phyloP scores from a whole-genome alignment of 2,113 vertebrate genomes.

The Phoxinus phoxinus region DNA sequence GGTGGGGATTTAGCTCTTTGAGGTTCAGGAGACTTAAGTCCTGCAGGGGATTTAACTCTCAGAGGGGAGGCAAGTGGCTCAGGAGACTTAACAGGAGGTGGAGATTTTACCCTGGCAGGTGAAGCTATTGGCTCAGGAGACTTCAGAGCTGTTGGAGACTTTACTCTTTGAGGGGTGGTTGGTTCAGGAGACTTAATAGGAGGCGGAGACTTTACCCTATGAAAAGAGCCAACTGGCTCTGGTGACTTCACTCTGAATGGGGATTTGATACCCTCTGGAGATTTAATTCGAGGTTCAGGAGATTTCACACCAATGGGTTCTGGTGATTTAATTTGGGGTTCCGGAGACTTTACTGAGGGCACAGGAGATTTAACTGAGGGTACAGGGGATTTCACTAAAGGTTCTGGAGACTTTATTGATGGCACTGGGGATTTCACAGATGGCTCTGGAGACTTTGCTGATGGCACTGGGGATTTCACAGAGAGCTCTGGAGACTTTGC shows the following conservation, averaged over 20 bases:
- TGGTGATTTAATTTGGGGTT: constrained; percentile 77
- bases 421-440: constrained; percentile 81
- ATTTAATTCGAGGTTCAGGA: constrained; percentile 63
- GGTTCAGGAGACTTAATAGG: constrained; percentile 56
- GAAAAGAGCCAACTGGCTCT: constrained; percentile 76
- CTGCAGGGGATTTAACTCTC: constrained; percentile 72
- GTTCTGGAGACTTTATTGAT: constrained; percentile 52
- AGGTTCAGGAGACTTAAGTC: constrained; percentile 81
- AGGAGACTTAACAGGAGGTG: constrained; percentile 73
- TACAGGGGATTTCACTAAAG: constrained; percentile 26
- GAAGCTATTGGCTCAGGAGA: constrained; percentile 85
- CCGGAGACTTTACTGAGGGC: constrained; percentile 80
- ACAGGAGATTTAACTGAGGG: constrained; percentile 70
- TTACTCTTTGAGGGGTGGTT: constrained; percentile 76
- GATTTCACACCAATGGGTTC: constrained; percentile 69
- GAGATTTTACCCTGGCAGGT: constrained; percentile 85
- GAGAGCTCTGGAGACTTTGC: constrained; percentile 60
- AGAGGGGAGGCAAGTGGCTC: constrained; percentile 70
- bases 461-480: constrained; percentile 60
- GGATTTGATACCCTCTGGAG: constrained; percentile 56
- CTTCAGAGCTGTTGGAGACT: constrained; percentile 79
- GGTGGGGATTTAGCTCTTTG: constrained; percentile 86
- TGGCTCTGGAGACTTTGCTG: constrained; percentile 78
- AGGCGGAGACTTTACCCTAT: constrained; percentile 58
- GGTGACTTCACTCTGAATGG: constrained; percentile 79